Conservation (phyloP, 2,888 invertebrate species). For the Cynaeus angustus region DNA sequence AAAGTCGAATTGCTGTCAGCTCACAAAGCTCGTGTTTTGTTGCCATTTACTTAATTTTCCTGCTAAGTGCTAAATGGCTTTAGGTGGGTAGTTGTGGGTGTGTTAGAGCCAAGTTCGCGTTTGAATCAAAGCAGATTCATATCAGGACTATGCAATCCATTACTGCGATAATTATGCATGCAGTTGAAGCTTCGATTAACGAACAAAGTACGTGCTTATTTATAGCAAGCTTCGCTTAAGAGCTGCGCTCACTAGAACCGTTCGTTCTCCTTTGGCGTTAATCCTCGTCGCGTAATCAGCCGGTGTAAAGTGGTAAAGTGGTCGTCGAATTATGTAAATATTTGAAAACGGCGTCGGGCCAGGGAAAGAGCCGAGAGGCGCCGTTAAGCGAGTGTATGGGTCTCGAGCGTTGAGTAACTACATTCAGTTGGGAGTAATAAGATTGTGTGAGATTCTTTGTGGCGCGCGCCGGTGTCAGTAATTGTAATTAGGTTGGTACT, state of each 20-base stretch:
- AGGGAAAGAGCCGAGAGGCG: constrained; percentile 37
- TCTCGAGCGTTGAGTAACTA: constrained; percentile 51
- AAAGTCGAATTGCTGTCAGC: no score
- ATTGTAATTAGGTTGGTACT: constrained; percentile 71
- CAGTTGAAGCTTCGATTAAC: constrained; percentile 9
- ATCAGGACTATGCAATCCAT: constrained; percentile 35
- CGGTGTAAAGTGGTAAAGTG: constrained; percentile 40
- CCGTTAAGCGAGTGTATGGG: constrained; percentile 43
- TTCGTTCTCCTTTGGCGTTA: neutral
- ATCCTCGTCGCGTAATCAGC: constrained; percentile 23
- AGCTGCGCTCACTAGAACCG: neutral
- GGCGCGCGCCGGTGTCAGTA: constrained; percentile 64
- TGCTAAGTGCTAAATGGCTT: constrained; percentile 36
- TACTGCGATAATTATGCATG: constrained; percentile 26
- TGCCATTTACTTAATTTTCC: constrained; percentile 22
- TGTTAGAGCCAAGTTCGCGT: constrained; percentile 25
- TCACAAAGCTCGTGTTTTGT: constrained; percentile 34
- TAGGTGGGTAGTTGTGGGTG: constrained; percentile 31
- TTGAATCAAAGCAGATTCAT: constrained; percentile 35
- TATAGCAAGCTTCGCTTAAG: neutral
- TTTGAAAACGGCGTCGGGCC: constrained; percentile 49
- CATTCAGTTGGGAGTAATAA: constrained; percentile 60
- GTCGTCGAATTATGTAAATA: constrained; percentile 53
- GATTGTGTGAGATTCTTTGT: constrained; percentile 66
- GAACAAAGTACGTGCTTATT: constrained; percentile 28